Conservation (phyloP, 2,888 invertebrate genomes). For the Sesia apiformis region DNA sequence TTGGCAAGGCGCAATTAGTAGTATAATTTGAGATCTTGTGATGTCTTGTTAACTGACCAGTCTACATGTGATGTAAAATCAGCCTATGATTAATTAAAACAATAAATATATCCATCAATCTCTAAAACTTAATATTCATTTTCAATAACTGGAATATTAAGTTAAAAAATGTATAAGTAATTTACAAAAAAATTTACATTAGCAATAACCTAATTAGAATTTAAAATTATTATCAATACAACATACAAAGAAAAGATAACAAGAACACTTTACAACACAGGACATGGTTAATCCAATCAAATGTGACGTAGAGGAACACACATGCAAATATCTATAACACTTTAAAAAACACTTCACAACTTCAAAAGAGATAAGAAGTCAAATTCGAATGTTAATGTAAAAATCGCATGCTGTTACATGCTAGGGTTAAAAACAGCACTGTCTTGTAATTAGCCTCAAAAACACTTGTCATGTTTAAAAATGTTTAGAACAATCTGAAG, state of each 20-base stretch:
- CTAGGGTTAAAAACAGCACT: background rate
- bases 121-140: background rate
- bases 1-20: constrained; percentile 64
- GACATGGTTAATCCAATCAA: background rate
- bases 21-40: constrained; percentile 65
- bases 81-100: constrained; percentile 16
- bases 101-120: constrained; percentile 23
- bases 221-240: too few relatives aligned
- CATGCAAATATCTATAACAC: background rate
- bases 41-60: constrained; percentile 47
- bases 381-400: background rate
- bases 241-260: too few relatives aligned
- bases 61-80: constrained; percentile 45
- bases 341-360: background rate
- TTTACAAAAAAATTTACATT: background rate
- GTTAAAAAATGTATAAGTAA: background rate
- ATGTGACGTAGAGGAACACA: background rate
- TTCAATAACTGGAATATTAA: background rate
- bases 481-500: background rate
- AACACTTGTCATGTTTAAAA: background rate
- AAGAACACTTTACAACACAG: background rate
- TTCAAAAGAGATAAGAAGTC: background rate
- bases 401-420: background rate
- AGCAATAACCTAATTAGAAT: background rate
- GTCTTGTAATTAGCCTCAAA: background rate